Base-by-base conservation (phyloP, 2,888 invertebrate species). In the Drosophila emarginata region DNA sequence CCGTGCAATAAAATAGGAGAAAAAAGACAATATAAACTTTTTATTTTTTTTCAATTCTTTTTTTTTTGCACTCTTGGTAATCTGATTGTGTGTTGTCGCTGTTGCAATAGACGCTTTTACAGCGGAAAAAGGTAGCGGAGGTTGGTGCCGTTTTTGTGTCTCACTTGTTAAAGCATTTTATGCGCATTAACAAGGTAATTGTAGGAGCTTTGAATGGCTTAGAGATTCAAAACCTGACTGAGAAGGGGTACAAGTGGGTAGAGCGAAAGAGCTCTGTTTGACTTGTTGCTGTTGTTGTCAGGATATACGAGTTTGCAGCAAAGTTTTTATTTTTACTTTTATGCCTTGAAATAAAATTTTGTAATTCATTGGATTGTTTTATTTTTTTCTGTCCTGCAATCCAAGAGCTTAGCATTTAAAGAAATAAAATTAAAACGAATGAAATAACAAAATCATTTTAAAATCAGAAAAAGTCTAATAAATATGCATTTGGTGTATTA, bases 181-280 rank as follows among this genome's bases (percentile, higher is more conserved):
- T 83, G 53, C 70, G 77, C 69, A 79, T 82, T 82, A 82, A 69
- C 72, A 72, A 77, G 78, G 72, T 79, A 88, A 88, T 82, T 88
- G 73, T 63, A 72, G 64, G 62, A 66, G 88, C 88, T 88, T 86
- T 77, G 50, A 39, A 51, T 32, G 67, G 72, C 73, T 88, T 87
- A 82, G 57, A 59, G 56, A 52, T 51, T 61, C 5, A 11, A 45
- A 7, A 45, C 18, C 12, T 12, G 57, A 11, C 12, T n/a, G 4
- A 40, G 15, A 21, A 14, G 6, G n/a, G 45, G 4, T 11, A 21
- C 18, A 12, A 11, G 45, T 32, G 21, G 32, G 23, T 15, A 2
- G 12, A 23, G 36, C 32, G 9, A 18, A n/a, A 52, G 45, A 63
- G 51, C 74, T 37, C 45, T 11, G 54, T 32, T 60, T 60, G 53